phyloP scores from a whole-genome alignment of 2,113 vertebrate genomes.

The Butorides virescens region DNA sequence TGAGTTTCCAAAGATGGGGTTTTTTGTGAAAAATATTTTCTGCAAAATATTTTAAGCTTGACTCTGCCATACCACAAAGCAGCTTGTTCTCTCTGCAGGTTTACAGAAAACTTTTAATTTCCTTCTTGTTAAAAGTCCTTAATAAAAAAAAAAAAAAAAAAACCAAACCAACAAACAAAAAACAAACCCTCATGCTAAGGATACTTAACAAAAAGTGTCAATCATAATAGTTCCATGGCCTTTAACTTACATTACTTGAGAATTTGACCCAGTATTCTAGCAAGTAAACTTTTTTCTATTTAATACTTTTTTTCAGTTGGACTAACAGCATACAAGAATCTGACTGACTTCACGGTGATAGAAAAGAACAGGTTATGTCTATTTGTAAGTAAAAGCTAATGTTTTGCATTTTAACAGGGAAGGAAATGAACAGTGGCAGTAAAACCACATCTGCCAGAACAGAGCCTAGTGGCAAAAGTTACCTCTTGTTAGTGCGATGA shows the following conservation, averaged over 20 bases:
- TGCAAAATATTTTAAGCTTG: not conserved
- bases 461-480: constrained; percentile 47
- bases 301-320: not conserved
- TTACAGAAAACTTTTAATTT: not conserved
- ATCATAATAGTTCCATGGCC: rapidly evolving
- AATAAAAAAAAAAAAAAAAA: too few species aligned
- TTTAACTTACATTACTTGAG: not conserved
- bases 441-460: constrained; percentile 49
- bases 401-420: constrained; percentile 42
- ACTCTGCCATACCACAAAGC: not conserved
- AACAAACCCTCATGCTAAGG: not conserved
- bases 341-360: not conserved
- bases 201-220: not conserved
- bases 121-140: not conserved
- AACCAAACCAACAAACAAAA: too few species aligned
- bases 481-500: constrained; percentile 43
- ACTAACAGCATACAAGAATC: not conserved
- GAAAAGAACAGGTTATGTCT: not conserved
- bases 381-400: not conserved
- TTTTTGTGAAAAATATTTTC: not conserved
- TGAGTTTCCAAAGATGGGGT: not conserved
- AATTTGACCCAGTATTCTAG: not conserved
- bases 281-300: not conserved
- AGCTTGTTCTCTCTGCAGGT: not conserved
- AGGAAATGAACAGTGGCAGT: constrained; percentile 24